Conservation (phyloP, 2,888 invertebrate species). For the Acrobasis repandana region DNA sequence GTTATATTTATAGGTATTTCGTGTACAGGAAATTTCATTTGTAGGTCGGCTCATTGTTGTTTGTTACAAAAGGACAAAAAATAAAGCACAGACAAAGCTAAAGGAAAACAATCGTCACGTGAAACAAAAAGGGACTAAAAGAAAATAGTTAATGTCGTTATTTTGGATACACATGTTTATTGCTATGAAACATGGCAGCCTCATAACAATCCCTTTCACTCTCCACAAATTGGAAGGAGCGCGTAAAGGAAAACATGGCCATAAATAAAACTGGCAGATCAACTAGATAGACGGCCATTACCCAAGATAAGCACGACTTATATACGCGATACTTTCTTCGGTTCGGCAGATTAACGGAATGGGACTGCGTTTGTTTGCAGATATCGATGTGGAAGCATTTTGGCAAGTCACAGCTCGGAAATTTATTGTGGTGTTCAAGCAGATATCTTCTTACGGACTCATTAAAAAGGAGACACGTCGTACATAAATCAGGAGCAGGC, state of each 20-base stretch:
- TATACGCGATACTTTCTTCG: constrained; percentile 74
- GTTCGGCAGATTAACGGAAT: constrained; percentile 76
- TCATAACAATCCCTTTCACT: constrained; percentile 82
- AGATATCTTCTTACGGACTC: constrained; percentile 82
- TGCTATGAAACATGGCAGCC: constrained; percentile 80
- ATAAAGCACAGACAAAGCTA: constrained; percentile 38
- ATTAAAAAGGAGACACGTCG: constrained; percentile 83
- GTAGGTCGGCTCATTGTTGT: constrained; percentile 28
- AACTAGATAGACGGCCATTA: constrained; percentile 81
- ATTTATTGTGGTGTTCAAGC: constrained; percentile 76
- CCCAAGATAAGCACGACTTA: constrained; percentile 79
- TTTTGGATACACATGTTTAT: constrained; percentile 81
- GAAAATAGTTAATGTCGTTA: constrained; percentile 76
- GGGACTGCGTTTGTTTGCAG: constrained; percentile 75
- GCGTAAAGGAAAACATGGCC: constrained; percentile 82
- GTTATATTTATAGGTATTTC: constrained; percentile 12
- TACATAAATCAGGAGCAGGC: constrained; percentile 78
- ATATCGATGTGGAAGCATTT: constrained; percentile 78
- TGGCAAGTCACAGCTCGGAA: constrained; percentile 70
- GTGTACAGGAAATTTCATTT: constrained; percentile 16
- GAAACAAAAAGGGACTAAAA: constrained; percentile 50
- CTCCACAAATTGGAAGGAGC: constrained; percentile 82
- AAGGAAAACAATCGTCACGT: constrained; percentile 60
- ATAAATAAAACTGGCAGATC: constrained; percentile 82
- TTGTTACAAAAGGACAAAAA: constrained; percentile 30